These are phyloP conservation scores for Pyrrhura leucotis DNA, from an alignment of 2,797 vertebrate species.

Conservation along the genomic window DNA sequence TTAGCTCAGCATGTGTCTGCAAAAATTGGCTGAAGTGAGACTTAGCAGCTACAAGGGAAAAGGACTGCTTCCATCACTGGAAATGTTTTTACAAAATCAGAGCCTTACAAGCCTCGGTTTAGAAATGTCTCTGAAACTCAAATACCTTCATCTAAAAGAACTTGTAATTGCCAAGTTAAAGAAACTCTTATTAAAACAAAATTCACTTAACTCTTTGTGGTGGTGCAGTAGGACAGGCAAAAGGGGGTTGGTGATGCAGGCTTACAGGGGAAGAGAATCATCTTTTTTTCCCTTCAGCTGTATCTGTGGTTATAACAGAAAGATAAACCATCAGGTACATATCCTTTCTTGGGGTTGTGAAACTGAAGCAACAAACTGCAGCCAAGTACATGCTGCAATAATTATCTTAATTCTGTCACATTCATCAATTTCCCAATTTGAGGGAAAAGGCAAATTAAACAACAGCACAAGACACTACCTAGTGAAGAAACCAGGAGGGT, in stretches of 20 bases:
- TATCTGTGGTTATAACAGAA: background rate
- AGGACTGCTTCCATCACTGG: background rate
- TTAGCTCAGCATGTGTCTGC: background rate
- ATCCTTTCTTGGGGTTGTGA: background rate
- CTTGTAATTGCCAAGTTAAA: background rate
- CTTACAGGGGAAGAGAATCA: background rate
- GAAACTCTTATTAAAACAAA: background rate
- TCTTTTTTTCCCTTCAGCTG: background rate
- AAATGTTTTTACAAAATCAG: background rate
- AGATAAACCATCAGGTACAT: background rate
- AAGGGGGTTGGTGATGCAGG: background rate
- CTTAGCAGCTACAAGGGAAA: background rate
- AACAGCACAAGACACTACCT: background rate
- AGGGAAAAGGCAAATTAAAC: background rate
- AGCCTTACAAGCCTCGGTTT: background rate
- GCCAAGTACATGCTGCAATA: background rate
- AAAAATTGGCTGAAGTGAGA: background rate
- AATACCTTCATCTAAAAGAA: background rate
- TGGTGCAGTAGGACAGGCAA: background rate
- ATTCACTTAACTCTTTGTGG: background rate
- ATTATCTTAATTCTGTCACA: background rate
- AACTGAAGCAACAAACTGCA: background rate
- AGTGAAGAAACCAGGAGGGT: background rate
- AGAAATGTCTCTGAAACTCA: background rate
- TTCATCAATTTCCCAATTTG: background rate